Evolutionary conservation across 1,140 invertebrate genomes (phyloP).

Genomic region (Ganaspis sp.): DNA sequence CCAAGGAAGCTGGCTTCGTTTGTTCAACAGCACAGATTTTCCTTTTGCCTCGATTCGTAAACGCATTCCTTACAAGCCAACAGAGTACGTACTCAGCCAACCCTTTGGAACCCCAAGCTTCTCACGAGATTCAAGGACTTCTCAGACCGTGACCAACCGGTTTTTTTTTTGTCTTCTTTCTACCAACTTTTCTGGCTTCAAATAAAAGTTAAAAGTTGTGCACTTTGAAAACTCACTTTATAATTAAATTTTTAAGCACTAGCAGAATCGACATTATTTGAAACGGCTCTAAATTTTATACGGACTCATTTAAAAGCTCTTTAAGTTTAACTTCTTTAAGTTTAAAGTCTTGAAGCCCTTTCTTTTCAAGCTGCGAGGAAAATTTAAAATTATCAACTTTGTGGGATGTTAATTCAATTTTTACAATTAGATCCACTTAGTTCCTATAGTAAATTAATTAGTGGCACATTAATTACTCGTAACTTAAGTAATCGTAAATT

Average conservation of each 20-base stretch:
- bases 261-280: conserved; percentile 3
- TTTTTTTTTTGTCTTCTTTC: neutral
- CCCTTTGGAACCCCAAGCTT: neutral
- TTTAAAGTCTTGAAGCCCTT: too few species aligned
- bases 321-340: neutral
- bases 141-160: neutral
- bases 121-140: conserved; percentile 20
- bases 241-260: neutral
- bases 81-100: conserved; percentile 24
- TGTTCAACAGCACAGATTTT: conserved; percentile 52
- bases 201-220: conserved; percentile 1
- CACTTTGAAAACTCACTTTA: neutral
- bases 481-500: too few species aligned
- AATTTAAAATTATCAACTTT: too few species aligned
- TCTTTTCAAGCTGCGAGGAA: too few species aligned
- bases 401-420: too few species aligned
- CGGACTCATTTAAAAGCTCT: neutral
- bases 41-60: conserved; percentile 54
- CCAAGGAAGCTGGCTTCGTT: conserved; percentile 52
- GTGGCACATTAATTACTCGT: too few species aligned
- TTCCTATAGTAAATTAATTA: too few species aligned
- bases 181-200: conserved; percentile 2
- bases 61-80: conserved; percentile 50
- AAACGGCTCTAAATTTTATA: neutral
- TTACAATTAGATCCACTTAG: too few species aligned